A percentile compares a stretch with the other conserved stretches of the same genome.
These are phyloP conservation scores for Lutjanus campechanus DNA, from an alignment of 2,797 vertebrate genomes.

Conservation along the genomic window DNA sequence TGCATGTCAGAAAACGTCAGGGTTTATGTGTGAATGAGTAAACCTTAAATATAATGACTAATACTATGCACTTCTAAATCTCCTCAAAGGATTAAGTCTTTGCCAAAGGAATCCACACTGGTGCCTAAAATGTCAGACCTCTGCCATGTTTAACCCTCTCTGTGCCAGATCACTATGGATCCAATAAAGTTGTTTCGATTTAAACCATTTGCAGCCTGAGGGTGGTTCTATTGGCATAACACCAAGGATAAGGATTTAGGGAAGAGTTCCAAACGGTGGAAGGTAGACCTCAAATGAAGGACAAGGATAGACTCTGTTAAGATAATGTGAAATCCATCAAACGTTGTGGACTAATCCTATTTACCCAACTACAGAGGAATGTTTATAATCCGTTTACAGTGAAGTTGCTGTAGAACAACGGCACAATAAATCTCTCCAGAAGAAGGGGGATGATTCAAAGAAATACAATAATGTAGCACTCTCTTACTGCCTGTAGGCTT, in stretches of 20 bases:
- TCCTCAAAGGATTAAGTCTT: constrained; percentile 70
- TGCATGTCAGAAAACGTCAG: constrained; percentile 71
- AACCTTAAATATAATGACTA: constrained; percentile 47
- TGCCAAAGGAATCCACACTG: constrained; percentile 81
- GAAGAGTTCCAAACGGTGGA: constrained; percentile 12
- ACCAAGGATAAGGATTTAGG: constrained; percentile 32
- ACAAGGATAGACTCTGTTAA: constrained; percentile 16
- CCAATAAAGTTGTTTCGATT: constrained; percentile 83
- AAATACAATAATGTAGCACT: constrained; percentile 3
- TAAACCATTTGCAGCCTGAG: constrained; percentile 73
- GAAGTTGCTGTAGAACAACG: constrained; percentile 19
- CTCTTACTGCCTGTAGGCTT: not conserved
- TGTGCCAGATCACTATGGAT: constrained; percentile 77
- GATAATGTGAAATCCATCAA: constrained; percentile 9
- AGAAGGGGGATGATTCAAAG: constrained; percentile 35
- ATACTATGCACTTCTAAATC: constrained; percentile 71
- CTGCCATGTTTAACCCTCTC: constrained; percentile 77
- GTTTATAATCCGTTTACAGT: constrained; percentile 27
- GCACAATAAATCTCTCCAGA: constrained; percentile 12
- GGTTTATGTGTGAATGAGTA: constrained; percentile 60
- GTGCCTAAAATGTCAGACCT: constrained; percentile 81
- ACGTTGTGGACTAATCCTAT: constrained; percentile 19
- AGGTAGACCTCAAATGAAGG: constrained; percentile 6
- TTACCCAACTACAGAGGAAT: constrained; percentile 16
- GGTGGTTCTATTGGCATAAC: constrained; percentile 74